A percentile compares a stretch with the other conserved stretches of the same genome.
phyloP scores from a whole-genome alignment of 2,113 vertebrate species.

The Protobothrops mucrosquamatus region DNA sequence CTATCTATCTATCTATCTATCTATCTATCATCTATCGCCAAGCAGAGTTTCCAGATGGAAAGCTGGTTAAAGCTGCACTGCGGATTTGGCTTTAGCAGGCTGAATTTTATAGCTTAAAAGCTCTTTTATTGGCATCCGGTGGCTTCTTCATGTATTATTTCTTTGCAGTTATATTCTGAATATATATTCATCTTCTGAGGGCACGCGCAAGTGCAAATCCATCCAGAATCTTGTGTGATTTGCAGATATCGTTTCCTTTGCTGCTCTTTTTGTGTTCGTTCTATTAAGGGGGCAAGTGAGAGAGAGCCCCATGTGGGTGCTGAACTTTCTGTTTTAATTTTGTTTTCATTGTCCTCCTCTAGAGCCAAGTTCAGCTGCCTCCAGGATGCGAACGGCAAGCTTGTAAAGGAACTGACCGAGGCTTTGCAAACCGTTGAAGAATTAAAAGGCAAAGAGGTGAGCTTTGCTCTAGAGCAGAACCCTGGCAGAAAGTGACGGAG shows the following conservation, averaged over 20 bases:
- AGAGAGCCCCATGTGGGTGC: not conserved
- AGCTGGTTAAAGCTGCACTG: not conserved
- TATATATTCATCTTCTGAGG: not conserved
- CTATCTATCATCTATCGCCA: no score
- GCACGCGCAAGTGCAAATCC: not conserved
- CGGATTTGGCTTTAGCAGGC: not conserved
- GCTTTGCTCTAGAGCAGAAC: slow-evolving; percentile 6
- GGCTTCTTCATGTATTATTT: not conserved
- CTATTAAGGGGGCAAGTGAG: no score
- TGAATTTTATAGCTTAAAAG: not conserved
- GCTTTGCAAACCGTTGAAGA: slow-evolving; percentile 75
- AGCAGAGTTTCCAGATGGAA: no score
- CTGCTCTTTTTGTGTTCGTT: no score
- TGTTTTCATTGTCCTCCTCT: slow-evolving; percentile 33
- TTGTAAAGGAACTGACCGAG: slow-evolving; percentile 83
- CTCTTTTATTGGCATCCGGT: no score
- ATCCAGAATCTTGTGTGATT: not conserved
- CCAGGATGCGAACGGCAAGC: slow-evolving; percentile 82
- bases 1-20: no score
- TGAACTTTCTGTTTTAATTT: not conserved
- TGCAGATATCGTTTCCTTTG: not conserved
- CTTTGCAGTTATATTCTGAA: not conserved
- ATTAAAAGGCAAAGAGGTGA: slow-evolving; percentile 82
- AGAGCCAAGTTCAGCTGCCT: slow-evolving; percentile 79
- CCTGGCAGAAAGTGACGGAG: accelerated